Base-by-base conservation (phyloP, 2,888 invertebrate genomes). In the Nymphalis c-album region DNA sequence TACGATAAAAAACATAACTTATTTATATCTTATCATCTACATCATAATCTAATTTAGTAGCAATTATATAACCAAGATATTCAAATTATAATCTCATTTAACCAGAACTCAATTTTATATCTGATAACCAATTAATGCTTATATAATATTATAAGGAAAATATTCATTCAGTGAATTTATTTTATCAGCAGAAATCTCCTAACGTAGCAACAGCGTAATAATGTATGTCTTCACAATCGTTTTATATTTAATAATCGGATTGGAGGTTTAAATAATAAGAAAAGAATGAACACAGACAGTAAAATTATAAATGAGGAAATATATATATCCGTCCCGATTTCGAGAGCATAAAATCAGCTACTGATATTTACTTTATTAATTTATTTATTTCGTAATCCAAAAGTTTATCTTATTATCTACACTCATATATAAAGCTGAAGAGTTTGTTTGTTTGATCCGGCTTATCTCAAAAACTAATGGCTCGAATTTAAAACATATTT, bases 101-200 rank as follows among this genome's bases (percentile, higher is more conserved):
- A 26, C 20, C 13, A 35, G 47, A 22, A n/a, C 62, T 45, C 22
- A 17, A 20, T 60, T 53, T 51, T 62, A 61, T 60, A 50, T 51
- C 31, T 51, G 53, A 50, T 8, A 50, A 50, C 66, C 55, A 66
- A 66, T 69, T 66, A 69, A 69, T 66, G 51, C 48, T 69, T 53
- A 31, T 47, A 63, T 59, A 69, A 69, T 62, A 66, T 63, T 47
- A 62, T 55, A 48, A 66, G 53, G 26, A 64, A 40, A 66, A 63
- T 60, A 50, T 66, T 66, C 62, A 50, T 66, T 66, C 62, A 48
- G 53, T n/a, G 58, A 55, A 62, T 63, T 61, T 61, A 65, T 64
- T 26, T 51, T 45, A 55, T 51, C 35, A 20, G 7, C 47, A 18
- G 46, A 16, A 26, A 53, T 57, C 18, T 57, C 46, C 50, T 53